A percentile compares a stretch with the other conserved stretches of the same genome.
Evolutionary conservation across 2,113 vertebrate species (phyloP).

Genomic region (pig (Sus scrofa)): T2T-Sscrofa CM000817.6:62741501-62742000

Average conservation of each 20-base stretch:
- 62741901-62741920: neutral
- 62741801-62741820: neutral
- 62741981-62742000: neutral
- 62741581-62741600: neutral
- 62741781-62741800: neutral
- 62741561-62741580: neutral
- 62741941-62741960: no score
- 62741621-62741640: neutral
- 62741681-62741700: no score
- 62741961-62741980: neutral
- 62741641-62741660: no score
- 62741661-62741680: neutral
- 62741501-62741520: neutral
- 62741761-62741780: neutral
- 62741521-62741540: neutral
- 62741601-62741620: no score
- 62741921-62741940: no score
- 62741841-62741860: no score
- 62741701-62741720: fast-evolving
- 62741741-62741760: neutral
- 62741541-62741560: neutral
- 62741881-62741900: no score
- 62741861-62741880: no score
- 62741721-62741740: neutral
- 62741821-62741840: neutral